Evolutionary conservation across 2,113 vertebrate species (phyloP).

Genomic region (Halichoerus grypus): DNA sequence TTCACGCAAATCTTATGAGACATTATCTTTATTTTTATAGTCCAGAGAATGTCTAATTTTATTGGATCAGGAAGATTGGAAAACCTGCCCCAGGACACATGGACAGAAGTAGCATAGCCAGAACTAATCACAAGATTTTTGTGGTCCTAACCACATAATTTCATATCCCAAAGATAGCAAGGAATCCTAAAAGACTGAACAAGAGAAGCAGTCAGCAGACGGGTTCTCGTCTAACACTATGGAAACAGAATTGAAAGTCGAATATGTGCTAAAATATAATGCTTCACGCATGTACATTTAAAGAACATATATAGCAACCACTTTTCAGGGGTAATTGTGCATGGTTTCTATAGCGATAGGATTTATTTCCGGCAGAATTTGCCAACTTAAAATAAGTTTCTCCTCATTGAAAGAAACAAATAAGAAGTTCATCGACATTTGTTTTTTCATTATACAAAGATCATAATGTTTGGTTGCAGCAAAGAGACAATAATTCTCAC

Average conservation of each 20-base stretch:
- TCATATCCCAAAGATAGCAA: constrained; percentile 44
- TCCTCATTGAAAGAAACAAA: constrained; percentile 84
- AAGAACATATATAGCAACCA: constrained; percentile 41
- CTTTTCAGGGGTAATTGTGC: constrained; percentile 72
- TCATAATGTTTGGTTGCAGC: constrained; percentile 77
- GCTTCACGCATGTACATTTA: not conserved
- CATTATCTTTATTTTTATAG: constrained; percentile 11
- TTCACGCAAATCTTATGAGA: not conserved
- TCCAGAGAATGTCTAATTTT: not conserved
- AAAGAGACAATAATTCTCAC: constrained; percentile 67
- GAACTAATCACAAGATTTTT: constrained; percentile 62
- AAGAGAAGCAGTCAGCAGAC: not conserved
- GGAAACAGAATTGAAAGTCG: constrained; percentile 53
- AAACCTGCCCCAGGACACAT: not conserved
- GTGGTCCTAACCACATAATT: constrained; percentile 6
- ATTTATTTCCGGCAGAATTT: constrained; percentile 83
- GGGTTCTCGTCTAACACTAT: constrained; percentile 43
- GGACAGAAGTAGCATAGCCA: not conserved
- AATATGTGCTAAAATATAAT: constrained; percentile 37
- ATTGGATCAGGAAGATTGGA: not conserved
- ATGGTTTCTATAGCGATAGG: constrained; percentile 87
- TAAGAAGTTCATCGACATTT: constrained; percentile 82
- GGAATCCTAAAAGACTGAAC: constrained; percentile 35
- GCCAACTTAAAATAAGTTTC: constrained; percentile 81
- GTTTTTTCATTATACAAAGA: constrained; percentile 73